Conservation (phyloP, 2,113 vertebrate species). For the Silurus asotus region DNA sequence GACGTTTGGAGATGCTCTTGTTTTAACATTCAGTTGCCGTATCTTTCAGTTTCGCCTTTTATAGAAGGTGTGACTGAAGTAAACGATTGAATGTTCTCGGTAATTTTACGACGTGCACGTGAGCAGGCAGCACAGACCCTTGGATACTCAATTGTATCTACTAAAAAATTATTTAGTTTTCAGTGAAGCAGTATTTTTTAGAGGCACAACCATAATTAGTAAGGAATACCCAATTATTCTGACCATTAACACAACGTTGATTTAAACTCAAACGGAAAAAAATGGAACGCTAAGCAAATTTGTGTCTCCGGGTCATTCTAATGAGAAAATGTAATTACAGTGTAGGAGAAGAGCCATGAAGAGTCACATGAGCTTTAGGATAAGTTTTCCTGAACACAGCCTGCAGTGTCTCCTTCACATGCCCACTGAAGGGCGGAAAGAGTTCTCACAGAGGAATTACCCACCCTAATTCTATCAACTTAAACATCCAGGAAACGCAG, state of each 20-base stretch:
- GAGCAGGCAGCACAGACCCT: not conserved
- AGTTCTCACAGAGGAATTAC: not conserved
- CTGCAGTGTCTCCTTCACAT: not conserved
- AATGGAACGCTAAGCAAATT: not conserved
- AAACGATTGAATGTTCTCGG: not conserved
- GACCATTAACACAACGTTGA: too few species aligned
- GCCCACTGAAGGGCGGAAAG: not conserved
- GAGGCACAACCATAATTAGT: not conserved
- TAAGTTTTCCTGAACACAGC: not conserved
- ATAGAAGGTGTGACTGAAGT: not conserved
- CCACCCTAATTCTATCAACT: slow-evolving; percentile 13
- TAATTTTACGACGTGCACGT: not conserved
- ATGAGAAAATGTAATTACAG: slow-evolving; percentile 49
- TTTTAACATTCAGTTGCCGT: not conserved
- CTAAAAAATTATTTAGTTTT: not conserved
- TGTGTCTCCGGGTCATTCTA: too few species aligned
- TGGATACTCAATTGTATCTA: not conserved
- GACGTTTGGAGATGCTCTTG: not conserved
- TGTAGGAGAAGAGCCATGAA: slow-evolving; percentile 58
- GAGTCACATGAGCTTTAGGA: slow-evolving; percentile 53
- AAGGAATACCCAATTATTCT: too few species aligned
- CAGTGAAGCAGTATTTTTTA: not conserved
- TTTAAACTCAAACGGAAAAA: slow-evolving; percentile 23
- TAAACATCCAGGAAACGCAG: not conserved
- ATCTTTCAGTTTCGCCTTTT: not conserved